A percentile compares a stretch with the other conserved stretches of the same genome.
Conservation (phyloP, 1,140 invertebrate genomes). For the Drosophila dunni region DNA sequence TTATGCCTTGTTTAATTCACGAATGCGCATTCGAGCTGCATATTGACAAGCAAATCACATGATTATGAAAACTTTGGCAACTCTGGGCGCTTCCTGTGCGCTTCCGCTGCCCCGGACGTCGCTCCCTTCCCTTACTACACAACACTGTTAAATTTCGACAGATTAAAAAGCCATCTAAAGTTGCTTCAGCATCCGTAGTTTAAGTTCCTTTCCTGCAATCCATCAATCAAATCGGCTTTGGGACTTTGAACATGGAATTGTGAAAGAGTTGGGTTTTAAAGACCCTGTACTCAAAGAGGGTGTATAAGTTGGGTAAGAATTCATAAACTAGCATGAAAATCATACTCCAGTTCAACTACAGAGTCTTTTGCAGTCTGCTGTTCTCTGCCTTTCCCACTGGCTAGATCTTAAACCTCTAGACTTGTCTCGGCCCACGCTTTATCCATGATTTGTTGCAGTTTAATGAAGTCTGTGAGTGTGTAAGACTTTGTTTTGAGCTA, state of each 20-base stretch:
- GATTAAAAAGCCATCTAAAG: conserved; percentile 46
- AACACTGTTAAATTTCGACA: conserved; percentile 6
- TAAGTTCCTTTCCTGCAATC: conserved; percentile 48
- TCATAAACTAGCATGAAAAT: too few relatives aligned
- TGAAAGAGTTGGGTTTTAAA: not conserved
- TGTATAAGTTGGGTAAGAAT: too few relatives aligned
- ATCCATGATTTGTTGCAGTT: conserved; percentile 33
- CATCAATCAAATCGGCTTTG: conserved; percentile 66
- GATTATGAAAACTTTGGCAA: not conserved
- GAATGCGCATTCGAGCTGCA: conserved; percentile 53
- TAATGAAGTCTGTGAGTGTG: conserved; percentile 28
- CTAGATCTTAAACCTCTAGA: not conserved
- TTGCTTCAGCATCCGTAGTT: conserved; percentile 34
- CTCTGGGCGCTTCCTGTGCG: conserved; percentile 21
- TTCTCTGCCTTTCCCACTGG: not conserved
- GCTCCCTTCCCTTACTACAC: not conserved
- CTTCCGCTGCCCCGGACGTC: too few relatives aligned
- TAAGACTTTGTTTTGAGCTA: conserved; percentile 17
- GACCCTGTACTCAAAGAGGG: not conserved
- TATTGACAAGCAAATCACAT: conserved; percentile 30
- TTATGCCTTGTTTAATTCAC: conserved; percentile 71
- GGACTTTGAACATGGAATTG: conserved; percentile 6
- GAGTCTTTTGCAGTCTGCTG: not conserved
- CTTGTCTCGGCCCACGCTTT: conserved; percentile 37
- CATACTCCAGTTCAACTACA: too few relatives aligned